These are phyloP conservation scores for Cantharis rustica DNA, from an alignment of 2,888 invertebrate species.

Conservation along the genomic window DNA sequence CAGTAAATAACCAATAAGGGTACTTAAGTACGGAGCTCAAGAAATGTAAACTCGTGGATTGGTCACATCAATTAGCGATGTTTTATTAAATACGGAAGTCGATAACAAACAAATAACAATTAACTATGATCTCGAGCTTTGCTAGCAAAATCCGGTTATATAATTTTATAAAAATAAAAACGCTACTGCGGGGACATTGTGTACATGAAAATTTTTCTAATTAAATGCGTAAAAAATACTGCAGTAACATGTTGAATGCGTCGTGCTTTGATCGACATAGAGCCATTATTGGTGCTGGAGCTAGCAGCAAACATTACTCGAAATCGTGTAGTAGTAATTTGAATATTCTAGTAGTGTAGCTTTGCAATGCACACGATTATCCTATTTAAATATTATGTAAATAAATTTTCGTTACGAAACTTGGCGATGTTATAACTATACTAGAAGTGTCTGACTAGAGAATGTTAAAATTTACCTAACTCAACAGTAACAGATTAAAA, in stretches of 20 bases:
- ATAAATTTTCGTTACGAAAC: not conserved
- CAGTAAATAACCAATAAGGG: too few relatives aligned
- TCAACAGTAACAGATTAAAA: not conserved
- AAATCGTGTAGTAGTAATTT: not conserved
- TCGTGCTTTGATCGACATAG: not conserved
- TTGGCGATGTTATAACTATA: not conserved
- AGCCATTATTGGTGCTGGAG: not conserved
- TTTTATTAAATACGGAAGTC: too few relatives aligned
- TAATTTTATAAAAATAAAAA: too few relatives aligned
- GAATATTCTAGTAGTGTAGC: not conserved
- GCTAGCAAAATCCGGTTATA: too few relatives aligned
- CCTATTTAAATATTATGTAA: not conserved
- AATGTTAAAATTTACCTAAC: not conserved
- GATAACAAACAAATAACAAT: too few relatives aligned
- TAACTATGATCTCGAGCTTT: too few relatives aligned
- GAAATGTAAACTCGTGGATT: too few relatives aligned
- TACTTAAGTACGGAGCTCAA: too few relatives aligned
- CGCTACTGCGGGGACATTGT: not conserved
- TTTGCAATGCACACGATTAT: not conserved
- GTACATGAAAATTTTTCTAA: not conserved
- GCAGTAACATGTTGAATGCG: not conserved
- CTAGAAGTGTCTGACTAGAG: not conserved
- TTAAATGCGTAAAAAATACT: not conserved
- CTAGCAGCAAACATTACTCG: not conserved
- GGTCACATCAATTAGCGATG: too few relatives aligned